Evolutionary conservation across 2,113 vertebrate species (phyloP).

Genomic region (Ageneiosus marmoratus): DNA sequence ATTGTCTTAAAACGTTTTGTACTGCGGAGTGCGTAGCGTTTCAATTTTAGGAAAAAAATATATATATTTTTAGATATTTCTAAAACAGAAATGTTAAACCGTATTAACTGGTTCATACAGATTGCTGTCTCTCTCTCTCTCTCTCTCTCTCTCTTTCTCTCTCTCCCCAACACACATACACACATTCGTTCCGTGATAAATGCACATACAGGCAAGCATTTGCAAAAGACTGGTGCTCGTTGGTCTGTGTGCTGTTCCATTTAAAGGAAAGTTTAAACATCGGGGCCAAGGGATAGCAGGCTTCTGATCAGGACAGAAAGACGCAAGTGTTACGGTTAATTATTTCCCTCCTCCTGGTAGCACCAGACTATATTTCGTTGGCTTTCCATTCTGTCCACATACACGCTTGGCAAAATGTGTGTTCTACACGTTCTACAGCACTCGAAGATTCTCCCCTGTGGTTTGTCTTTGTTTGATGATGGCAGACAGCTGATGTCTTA

Average conservation of each 20-base stretch:
- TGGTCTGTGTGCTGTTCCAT: background rate
- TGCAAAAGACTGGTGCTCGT: background rate
- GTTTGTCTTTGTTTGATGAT: conserved; percentile 11
- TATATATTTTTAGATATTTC: background rate
- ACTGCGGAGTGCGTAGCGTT: background rate
- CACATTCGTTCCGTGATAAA: background rate
- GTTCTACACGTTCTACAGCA: background rate
- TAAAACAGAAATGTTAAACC: conserved; percentile 24
- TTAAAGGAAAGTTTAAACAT: background rate
- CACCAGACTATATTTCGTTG: background rate
- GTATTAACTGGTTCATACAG: background rate
- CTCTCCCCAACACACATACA: background rate
- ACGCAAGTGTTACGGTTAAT: background rate
- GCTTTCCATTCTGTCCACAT: background rate
- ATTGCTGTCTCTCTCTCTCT: too few species aligned
- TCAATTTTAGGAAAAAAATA: background rate
- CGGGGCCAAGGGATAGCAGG: background rate
- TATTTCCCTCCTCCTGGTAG: background rate
- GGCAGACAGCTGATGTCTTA: conserved; percentile 1
- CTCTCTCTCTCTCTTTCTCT: too few species aligned
- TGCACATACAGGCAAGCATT: conserved; percentile 25
- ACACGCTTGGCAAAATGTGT: background rate
- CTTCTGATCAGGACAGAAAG: background rate
- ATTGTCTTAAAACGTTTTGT: conserved; percentile 64
- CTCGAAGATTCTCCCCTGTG: background rate